Conservation (phyloP, 2,888 invertebrate genomes). For the Habroteleia sp. region DNA sequence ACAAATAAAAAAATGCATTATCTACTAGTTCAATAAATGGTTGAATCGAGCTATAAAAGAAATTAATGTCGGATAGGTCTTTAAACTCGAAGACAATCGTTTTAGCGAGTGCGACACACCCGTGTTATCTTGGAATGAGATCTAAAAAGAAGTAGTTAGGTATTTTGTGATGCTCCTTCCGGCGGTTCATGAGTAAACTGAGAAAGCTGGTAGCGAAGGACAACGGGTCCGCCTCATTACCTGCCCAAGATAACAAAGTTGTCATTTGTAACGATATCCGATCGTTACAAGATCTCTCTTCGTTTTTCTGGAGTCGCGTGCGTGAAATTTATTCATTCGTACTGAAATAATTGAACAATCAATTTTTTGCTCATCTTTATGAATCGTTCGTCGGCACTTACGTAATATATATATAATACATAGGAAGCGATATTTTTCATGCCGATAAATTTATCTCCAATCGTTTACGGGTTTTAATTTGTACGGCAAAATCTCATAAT, state of each 20-base stretch:
- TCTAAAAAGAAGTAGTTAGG: conserved; percentile 69
- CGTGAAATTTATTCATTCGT: conserved; percentile 57
- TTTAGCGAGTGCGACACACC: conserved; percentile 71
- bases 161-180: conserved; percentile 67
- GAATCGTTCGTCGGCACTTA: conserved; percentile 33
- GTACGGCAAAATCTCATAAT: background rate
- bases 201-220: conserved; percentile 74
- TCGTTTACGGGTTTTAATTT: conserved; percentile 7
- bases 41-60: background rate
- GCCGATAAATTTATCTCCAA: background rate
- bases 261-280: conserved; percentile 57
- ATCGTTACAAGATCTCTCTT: conserved; percentile 51
- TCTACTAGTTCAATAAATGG: no score
- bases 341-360: conserved; percentile 35
- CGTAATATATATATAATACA: conserved; percentile 8
- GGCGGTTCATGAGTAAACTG: conserved; percentile 58
- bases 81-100: conserved; percentile 33
- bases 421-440: conserved; percentile 3
- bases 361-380: conserved; percentile 13
- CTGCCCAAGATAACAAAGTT: conserved; percentile 56
- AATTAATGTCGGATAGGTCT: conserved; percentile 14
- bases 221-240: conserved; percentile 70
- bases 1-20: background rate
- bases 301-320: conserved; percentile 57
- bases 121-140: conserved; percentile 75